These are phyloP conservation scores for Drosophila lutescens DNA, from an alignment of 2,888 invertebrate species.

Conservation along the genomic window DNA sequence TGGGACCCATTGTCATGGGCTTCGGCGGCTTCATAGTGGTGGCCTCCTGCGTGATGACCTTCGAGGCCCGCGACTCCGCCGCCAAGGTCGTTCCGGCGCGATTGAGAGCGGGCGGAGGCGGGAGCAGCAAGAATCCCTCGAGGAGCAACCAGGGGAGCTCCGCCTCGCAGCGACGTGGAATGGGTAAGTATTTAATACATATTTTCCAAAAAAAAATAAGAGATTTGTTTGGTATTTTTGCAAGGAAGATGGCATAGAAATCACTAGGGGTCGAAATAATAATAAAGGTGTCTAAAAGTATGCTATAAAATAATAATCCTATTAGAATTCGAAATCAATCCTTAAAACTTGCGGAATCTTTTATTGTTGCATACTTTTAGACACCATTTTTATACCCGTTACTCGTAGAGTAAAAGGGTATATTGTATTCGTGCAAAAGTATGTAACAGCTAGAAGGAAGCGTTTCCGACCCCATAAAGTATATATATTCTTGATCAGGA, in stretches of 20 bases:
- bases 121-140: slow-evolving; percentile 73
- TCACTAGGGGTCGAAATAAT: too few relatives aligned
- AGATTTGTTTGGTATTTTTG: neutral
- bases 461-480: too few relatives aligned
- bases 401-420: too few relatives aligned
- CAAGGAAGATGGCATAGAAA: neutral
- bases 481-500: too few relatives aligned
- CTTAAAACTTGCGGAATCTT: too few relatives aligned
- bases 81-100: slow-evolving; percentile 95
- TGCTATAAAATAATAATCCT: too few relatives aligned
- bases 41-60: slow-evolving; percentile 99
- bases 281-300: too few relatives aligned
- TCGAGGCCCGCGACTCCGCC: slow-evolving; percentile 97
- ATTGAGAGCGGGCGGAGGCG: slow-evolving; percentile 85
- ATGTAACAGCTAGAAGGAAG: too few relatives aligned
- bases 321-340: too few relatives aligned
- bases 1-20: slow-evolving; percentile 99
- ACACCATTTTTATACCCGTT: too few relatives aligned
- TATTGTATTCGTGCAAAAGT: too few relatives aligned
- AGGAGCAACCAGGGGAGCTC: slow-evolving; percentile 82
- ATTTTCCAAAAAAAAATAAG: neutral
- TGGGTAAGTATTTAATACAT: slow-evolving; percentile 68
- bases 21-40: slow-evolving; percentile 98
- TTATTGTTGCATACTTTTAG: too few relatives aligned
- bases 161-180: slow-evolving; percentile 82